Conservation (phyloP, 2,113 vertebrate species). For the Colossoma macropomum region DNA sequence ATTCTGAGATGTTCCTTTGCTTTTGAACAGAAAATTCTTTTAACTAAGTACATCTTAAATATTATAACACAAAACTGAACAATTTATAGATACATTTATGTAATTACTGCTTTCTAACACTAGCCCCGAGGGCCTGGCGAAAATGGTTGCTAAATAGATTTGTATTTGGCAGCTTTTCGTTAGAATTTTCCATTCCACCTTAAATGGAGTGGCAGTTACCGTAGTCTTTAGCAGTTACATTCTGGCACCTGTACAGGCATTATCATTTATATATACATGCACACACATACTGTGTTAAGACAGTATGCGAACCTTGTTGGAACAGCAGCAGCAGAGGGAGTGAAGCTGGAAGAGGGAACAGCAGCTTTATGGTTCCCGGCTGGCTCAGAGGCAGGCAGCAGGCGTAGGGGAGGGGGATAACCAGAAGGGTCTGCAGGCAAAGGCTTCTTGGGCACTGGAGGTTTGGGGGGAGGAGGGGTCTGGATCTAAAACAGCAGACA, state of each 20-base stretch:
- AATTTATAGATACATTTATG: too few species aligned
- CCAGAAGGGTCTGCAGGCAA: slow-evolving; percentile 46
- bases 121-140: too few species aligned
- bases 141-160: too few species aligned
- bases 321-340: slow-evolving; percentile 36
- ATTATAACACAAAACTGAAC: neutral
- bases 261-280: neutral
- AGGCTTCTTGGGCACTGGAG: slow-evolving; percentile 72
- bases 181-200: too few species aligned
- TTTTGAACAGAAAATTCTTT: too few species aligned
- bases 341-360: slow-evolving; percentile 36
- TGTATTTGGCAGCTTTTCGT: too few species aligned
- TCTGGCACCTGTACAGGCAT: too few species aligned
- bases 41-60: neutral
- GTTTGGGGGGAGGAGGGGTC: slow-evolving; percentile 63
- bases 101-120: too few species aligned
- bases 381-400: slow-evolving; percentile 15
- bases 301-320: slow-evolving; percentile 49
- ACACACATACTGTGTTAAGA: neutral
- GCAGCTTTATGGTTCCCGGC: slow-evolving; percentile 7
- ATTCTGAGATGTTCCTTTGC: too few species aligned
- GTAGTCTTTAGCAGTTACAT: too few species aligned
- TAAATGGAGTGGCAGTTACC: too few species aligned
- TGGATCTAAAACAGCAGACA: slow-evolving; percentile 59
- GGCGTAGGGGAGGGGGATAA: slow-evolving; percentile 35